Conservation (phyloP, 2,797 vertebrate genomes). For the Sphenopsis melanotis region DNA sequence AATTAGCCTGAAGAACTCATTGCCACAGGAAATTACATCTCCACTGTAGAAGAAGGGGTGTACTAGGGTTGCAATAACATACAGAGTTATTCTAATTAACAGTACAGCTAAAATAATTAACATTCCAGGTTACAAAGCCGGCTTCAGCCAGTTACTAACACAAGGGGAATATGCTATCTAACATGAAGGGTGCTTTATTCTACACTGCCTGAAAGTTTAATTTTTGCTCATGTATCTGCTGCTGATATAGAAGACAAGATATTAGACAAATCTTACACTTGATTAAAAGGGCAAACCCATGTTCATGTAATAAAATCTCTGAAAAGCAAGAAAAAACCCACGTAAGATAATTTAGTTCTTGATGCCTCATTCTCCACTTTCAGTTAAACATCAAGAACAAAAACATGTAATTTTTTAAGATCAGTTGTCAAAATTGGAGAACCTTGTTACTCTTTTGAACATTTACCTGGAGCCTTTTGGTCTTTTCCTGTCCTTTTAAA, state of each 20-base stretch:
- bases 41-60: background rate
- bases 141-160: background rate
- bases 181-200: background rate
- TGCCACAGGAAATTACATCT: slow-evolving; percentile 34
- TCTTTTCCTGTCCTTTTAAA: background rate
- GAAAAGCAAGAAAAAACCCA: background rate
- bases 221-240: background rate
- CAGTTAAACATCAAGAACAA: background rate
- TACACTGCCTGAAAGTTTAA: background rate
- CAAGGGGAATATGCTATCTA: background rate
- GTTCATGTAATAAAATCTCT: background rate
- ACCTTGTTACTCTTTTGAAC: background rate
- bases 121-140: background rate
- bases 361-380: background rate
- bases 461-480: background rate
- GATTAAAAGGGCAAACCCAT: background rate
- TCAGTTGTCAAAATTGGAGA: background rate
- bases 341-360: background rate
- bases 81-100: slow-evolving; percentile 13
- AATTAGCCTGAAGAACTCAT: slow-evolving; percentile 21
- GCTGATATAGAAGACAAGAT: background rate
- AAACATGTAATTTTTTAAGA: background rate
- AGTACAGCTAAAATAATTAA: background rate
- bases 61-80: background rate
- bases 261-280: background rate